Percentiles rank a stretch among this genome's conserved stretches.
phyloP scores from a whole-genome alignment of 2,797 vertebrate genomes.

The Sebastes umbrosus region DNA sequence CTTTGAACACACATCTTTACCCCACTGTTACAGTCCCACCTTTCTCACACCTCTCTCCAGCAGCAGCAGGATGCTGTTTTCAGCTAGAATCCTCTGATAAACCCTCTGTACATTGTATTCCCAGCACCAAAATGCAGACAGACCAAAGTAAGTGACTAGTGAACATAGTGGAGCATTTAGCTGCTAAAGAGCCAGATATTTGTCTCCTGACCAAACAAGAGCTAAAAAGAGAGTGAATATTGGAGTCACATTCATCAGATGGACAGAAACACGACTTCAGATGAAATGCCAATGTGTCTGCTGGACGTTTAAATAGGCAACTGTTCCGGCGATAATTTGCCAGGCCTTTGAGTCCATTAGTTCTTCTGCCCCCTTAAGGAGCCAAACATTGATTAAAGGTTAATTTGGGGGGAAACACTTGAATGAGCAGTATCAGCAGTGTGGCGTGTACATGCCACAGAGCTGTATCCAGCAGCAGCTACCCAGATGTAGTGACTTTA shows the following conservation, averaged over 20 bases:
- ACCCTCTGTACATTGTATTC: background rate
- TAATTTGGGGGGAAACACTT: background rate
- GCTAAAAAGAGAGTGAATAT: background rate
- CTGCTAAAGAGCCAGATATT: background rate
- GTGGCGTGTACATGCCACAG: background rate
- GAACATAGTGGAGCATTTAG: background rate
- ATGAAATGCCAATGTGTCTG: background rate
- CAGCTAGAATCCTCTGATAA: background rate
- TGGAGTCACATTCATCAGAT: background rate
- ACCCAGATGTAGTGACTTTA: background rate
- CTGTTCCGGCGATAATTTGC: background rate
- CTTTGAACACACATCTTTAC: background rate
- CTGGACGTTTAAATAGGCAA: background rate
- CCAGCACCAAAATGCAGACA: background rate
- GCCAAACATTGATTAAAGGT: background rate
- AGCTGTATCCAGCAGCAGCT: background rate
- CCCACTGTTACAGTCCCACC: fast-evolving
- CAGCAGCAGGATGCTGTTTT: background rate
- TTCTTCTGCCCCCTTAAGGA: background rate
- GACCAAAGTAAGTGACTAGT: background rate
- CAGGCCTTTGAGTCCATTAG: background rate
- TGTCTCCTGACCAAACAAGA: background rate
- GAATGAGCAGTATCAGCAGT: background rate
- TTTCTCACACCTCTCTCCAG: background rate
- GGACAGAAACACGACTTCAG: background rate